A percentile compares a stretch with the other conserved stretches of the same genome.
These are phyloP conservation scores for Bergia puertoricense DNA, from an alignment of 92 coral and sea anemone species.

Conservation along the genomic window DNA sequence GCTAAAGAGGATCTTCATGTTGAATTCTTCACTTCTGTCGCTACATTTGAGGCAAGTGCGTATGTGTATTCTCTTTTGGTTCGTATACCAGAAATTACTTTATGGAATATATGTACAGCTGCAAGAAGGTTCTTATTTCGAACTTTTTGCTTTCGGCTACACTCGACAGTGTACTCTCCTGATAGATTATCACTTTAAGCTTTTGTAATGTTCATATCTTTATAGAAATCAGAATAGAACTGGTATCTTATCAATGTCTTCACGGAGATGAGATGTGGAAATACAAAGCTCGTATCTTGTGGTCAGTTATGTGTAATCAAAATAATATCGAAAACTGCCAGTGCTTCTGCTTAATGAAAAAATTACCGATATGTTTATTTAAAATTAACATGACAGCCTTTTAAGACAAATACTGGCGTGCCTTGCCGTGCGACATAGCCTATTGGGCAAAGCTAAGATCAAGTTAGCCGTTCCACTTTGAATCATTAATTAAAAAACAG, in stretches of 20 bases:
- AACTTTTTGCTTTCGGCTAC: background rate
- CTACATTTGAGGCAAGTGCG: constrained; percentile 18
- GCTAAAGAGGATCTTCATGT: background rate
- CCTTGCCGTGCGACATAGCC: too few relatives aligned
- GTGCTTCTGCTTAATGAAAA: background rate
- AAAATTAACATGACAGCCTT: constrained; percentile 4
- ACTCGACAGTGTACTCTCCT: background rate
- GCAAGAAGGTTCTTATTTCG: background rate
- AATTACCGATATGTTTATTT: background rate
- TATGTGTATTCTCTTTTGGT: background rate
- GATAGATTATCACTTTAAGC: background rate
- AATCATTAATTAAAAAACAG: background rate
- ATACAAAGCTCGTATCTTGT: background rate
- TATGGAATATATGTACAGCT: background rate
- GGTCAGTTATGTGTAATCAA: background rate
- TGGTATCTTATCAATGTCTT: constrained; percentile 5
- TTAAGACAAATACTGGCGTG: background rate
- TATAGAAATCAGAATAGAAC: background rate
- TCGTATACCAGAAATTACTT: background rate
- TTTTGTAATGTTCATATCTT: background rate
- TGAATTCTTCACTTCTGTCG: constrained; percentile 28
- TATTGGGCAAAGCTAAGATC: too few relatives aligned
- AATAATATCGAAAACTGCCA: background rate
- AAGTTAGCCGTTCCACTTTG: too few relatives aligned
- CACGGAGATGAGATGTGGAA: background rate